These are phyloP conservation scores for Choristoneura rosaceana DNA, from an alignment of 2,888 invertebrate genomes.

Conservation along the genomic window DNA sequence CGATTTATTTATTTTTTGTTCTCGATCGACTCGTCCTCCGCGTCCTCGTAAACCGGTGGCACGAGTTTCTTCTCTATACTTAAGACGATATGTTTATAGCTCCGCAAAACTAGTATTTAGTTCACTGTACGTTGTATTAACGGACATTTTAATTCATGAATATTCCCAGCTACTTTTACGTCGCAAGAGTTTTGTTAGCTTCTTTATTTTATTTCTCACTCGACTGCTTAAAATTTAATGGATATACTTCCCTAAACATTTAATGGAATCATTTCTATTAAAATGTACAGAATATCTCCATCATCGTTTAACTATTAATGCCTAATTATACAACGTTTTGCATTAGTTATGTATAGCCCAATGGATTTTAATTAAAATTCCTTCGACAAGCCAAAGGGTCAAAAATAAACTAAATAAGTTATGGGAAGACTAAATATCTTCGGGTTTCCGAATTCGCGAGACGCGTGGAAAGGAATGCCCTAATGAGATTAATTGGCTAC, in stretches of 20 bases:
- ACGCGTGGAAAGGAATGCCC: slow-evolving; percentile 73
- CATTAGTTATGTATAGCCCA: slow-evolving; percentile 18
- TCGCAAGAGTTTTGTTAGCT: background rate
- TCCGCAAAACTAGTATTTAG: slow-evolving; percentile 33
- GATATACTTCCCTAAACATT: background rate
- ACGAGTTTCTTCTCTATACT: slow-evolving; percentile 55
- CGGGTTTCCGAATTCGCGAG: slow-evolving; percentile 67
- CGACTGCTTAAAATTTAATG: background rate
- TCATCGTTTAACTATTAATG: background rate
- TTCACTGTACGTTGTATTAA: slow-evolving; percentile 35
- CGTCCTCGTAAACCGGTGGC: slow-evolving; percentile 58
- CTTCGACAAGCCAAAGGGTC: slow-evolving; percentile 59
- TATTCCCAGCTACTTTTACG: background rate
- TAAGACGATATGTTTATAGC: slow-evolving; percentile 37
- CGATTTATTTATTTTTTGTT: slow-evolving; percentile 46
- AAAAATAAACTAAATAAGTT: slow-evolving; percentile 39
- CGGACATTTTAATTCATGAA: slow-evolving; percentile 20
- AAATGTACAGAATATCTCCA: background rate
- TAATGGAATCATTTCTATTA: background rate
- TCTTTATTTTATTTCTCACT: background rate
- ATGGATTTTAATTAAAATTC: slow-evolving; percentile 77
- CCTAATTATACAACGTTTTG: background rate
- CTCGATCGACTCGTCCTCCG: slow-evolving; percentile 51
- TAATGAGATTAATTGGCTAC: slow-evolving; percentile 81
- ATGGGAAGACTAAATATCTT: slow-evolving; percentile 34